These are phyloP conservation scores for Drosophila longiperda DNA, from an alignment of 2,888 invertebrate species.

Conservation along the genomic window DNA sequence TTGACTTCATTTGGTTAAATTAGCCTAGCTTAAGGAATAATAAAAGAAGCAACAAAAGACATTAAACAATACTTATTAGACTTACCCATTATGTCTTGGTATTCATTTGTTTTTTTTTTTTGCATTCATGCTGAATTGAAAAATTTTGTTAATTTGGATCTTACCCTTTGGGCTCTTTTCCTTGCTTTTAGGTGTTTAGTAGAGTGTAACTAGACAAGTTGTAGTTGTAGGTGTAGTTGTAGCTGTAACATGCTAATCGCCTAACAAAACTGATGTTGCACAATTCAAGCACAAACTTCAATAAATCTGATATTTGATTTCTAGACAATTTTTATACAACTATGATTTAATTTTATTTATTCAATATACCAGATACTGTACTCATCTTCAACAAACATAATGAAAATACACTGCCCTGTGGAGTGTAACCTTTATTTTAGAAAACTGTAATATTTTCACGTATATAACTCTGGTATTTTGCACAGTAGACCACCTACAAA, in stretches of 20 bases:
- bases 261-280: constrained; percentile 23
- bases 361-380: background rate
- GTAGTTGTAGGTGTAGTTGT: background rate
- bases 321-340: constrained; percentile 8
- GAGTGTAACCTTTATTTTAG: constrained; percentile 13
- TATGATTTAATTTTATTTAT: background rate
- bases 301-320: constrained; percentile 11
- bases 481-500: constrained; percentile 16
- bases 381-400: background rate
- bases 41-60: constrained; percentile 2
- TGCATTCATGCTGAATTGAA: constrained; percentile 40
- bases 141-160: constrained; percentile 46
- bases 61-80: constrained; percentile 26
- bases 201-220: constrained; percentile 48
- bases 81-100: constrained; percentile 3
- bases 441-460: constrained; percentile 10
- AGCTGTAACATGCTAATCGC: constrained; percentile 44
- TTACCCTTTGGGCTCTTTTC: constrained; percentile 29
- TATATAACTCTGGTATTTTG: constrained; percentile 14
- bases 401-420: background rate
- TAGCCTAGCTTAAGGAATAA: constrained; percentile 23
- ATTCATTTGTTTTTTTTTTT: background rate
- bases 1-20: constrained; percentile 51
- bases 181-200: constrained; percentile 36
- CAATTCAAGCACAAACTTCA: background rate